phyloP scores from a whole-genome alignment of 2,888 invertebrate genomes.

The Erynnis tages region DNA sequence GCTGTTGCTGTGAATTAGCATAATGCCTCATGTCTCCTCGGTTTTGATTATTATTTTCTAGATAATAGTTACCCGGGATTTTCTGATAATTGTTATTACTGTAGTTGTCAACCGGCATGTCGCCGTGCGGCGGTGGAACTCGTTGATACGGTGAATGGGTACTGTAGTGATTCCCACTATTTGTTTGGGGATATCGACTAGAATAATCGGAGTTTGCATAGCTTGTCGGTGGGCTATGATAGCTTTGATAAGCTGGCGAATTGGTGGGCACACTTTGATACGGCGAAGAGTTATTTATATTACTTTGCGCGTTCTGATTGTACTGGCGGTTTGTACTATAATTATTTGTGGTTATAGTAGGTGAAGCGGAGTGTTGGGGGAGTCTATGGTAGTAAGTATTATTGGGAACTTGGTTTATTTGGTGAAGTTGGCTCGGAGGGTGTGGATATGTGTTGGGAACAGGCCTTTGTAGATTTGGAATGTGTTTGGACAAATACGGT shows the following conservation, averaged over 20 bases:
- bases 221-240: slow-evolving; percentile 77
- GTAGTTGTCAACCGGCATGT: slow-evolving; percentile 57
- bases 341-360: slow-evolving; percentile 46
- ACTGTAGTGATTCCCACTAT: slow-evolving; percentile 58
- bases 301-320: slow-evolving; percentile 47
- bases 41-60: slow-evolving; percentile 52
- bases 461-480: slow-evolving; percentile 52
- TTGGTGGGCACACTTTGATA: slow-evolving; percentile 76
- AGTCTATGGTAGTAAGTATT: slow-evolving; percentile 71
- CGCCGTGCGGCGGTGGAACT: slow-evolving; percentile 82
- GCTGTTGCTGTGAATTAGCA: slow-evolving; percentile 59
- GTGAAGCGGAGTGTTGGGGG: slow-evolving; percentile 51
- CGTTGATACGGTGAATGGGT: slow-evolving; percentile 80
- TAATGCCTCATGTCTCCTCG: slow-evolving; percentile 50
- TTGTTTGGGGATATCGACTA: slow-evolving; percentile 72
- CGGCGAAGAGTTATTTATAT: slow-evolving; percentile 55
- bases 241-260: slow-evolving; percentile 71
- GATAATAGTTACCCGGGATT: slow-evolving; percentile 62
- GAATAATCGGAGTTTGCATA: slow-evolving; percentile 73
- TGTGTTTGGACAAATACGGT: slow-evolving; percentile 57
- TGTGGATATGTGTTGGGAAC: slow-evolving; percentile 66
- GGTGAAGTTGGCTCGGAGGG: slow-evolving; percentile 62
- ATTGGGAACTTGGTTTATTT: slow-evolving; percentile 56
- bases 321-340: slow-evolving; percentile 56
- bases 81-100: slow-evolving; percentile 65